phyloP scores from a whole-genome alignment of 2,113 vertebrate species.

The Sorex araneus region DNA sequence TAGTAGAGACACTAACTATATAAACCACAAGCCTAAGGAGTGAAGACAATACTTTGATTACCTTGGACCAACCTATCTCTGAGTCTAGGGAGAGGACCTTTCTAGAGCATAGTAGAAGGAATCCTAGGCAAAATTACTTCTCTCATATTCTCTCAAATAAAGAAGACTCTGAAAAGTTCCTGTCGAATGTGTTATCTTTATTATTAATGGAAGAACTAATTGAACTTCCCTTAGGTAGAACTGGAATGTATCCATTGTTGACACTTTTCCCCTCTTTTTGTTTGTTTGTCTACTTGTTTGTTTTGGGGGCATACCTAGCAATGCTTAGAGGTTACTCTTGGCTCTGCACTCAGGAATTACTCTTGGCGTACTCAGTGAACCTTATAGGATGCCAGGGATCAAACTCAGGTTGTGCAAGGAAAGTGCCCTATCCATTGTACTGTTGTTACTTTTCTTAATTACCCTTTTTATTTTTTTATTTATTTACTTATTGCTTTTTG shows the following conservation, averaged over 20 bases:
- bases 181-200: background rate
- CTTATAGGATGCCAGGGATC: too few relatives aligned
- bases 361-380: too few relatives aligned
- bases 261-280: too few relatives aligned
- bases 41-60: background rate
- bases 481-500: too few relatives aligned
- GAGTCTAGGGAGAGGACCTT: background rate
- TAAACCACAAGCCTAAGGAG: background rate
- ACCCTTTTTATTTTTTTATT: too few relatives aligned
- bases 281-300: too few relatives aligned
- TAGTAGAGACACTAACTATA: background rate
- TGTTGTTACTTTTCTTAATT: too few relatives aligned
- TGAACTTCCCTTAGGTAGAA: conserved; percentile 21
- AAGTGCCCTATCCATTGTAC: too few relatives aligned
- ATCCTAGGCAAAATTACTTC: conserved; percentile 1
- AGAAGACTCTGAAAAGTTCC: conserved; percentile 20
- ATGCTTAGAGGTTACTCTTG: too few relatives aligned
- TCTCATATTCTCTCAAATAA: background rate
- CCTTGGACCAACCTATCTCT: background rate
- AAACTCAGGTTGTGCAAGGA: too few relatives aligned
- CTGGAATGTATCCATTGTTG: background rate
- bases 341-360: too few relatives aligned
- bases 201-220: conserved; percentile 36
- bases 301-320: too few relatives aligned
- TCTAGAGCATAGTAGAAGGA: background rate